Conservation (phyloP, 2,113 vertebrate species). For the Lagopus leucura region DNA sequence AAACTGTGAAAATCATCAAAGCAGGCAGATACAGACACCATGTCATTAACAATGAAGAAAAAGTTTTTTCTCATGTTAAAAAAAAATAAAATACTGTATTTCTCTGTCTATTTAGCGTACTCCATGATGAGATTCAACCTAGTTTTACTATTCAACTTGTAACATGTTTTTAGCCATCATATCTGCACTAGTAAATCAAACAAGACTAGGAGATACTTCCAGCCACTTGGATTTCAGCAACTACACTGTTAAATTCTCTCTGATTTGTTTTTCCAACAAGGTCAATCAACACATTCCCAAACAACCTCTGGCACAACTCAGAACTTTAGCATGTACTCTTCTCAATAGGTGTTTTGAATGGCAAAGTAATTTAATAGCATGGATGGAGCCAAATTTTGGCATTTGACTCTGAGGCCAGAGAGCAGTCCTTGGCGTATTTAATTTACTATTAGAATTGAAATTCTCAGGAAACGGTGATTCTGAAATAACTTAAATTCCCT, state of each 20-base stretch:
- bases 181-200: not conserved
- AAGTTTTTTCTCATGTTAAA: not conserved
- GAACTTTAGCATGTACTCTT: not conserved
- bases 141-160: not conserved
- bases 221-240: not conserved
- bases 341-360: not conserved
- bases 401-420: not conserved
- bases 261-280: not conserved
- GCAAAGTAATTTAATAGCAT: not conserved
- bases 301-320: not conserved
- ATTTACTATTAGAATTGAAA: not conserved
- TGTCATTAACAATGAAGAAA: not conserved
- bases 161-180: not conserved
- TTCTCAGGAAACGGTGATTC: not conserved
- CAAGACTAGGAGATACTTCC: not conserved
- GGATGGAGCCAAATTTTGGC: not conserved
- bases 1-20: not conserved
- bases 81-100: not conserved
- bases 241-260: not conserved
- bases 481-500: not conserved
- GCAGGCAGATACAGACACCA: fast-evolving
- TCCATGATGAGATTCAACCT: not conserved
- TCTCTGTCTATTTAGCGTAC: not conserved
- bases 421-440: not conserved
- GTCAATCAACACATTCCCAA: not conserved